Percentiles rank a stretch among this genome's conserved stretches.
Evolutionary conservation across 1,140 invertebrate genomes (phyloP).

Genomic region (Homalodisca vitripennis): DNA sequence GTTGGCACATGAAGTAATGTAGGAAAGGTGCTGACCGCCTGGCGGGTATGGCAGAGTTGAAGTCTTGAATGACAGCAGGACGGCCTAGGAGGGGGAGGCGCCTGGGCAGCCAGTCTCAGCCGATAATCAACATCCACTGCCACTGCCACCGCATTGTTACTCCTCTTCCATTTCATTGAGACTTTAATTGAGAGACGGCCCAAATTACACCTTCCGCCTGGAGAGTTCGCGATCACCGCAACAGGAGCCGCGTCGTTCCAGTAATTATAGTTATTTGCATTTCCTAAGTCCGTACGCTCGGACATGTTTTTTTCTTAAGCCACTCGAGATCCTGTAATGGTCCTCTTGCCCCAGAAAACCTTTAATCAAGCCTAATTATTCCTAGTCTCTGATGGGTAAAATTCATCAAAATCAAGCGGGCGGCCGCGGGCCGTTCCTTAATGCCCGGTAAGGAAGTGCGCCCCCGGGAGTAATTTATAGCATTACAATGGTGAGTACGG

Average conservation of each 20-base stretch:
- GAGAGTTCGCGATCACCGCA: slow-evolving; percentile 11
- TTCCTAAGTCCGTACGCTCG: slow-evolving; percentile 18
- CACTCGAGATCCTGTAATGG: slow-evolving; percentile 24
- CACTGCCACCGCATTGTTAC: neutral
- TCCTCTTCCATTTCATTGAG: slow-evolving; percentile 18
- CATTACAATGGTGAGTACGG: slow-evolving; percentile 3
- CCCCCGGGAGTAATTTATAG: slow-evolving; percentile 12
- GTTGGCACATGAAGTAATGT: no score
- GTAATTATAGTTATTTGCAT: slow-evolving; percentile 27
- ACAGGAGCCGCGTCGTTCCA: slow-evolving; percentile 24
- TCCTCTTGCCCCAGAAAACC: slow-evolving; percentile 8
- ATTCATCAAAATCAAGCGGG: slow-evolving; percentile 14
- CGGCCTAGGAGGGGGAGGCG: no score
- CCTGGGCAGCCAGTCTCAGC: no score
- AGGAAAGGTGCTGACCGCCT: no score
- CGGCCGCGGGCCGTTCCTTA: neutral
- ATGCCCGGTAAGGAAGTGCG: slow-evolving; percentile 7
- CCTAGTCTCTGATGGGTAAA: slow-evolving; percentile 19
- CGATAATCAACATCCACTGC: no score
- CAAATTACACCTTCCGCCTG: slow-evolving; percentile 18
- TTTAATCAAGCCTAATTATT: slow-evolving; percentile 26
- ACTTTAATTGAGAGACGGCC: slow-evolving; percentile 20
- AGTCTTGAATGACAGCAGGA: no score
- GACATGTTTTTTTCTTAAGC: slow-evolving; percentile 23
- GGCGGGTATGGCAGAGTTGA: no score